phyloP scores from a whole-genome alignment of 2,797 vertebrate genomes.

The Myotis planiceps region DNA sequence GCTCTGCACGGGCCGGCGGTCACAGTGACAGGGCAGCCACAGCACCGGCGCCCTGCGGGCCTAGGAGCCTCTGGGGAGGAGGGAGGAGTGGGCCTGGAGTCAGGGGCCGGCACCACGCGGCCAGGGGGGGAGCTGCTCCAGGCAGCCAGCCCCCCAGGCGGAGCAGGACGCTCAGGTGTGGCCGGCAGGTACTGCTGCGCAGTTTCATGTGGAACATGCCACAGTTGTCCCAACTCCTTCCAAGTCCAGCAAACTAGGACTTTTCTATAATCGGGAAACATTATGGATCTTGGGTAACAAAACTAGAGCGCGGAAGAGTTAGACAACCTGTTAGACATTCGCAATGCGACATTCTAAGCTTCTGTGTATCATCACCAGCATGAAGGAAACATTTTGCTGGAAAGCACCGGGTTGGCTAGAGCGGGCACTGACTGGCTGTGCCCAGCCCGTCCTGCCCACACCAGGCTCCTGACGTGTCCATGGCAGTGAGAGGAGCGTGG shows the following conservation, averaged over 20 bases:
- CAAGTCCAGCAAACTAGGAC: neutral
- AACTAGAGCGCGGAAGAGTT: neutral
- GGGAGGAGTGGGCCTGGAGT: no score
- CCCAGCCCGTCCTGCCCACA: rapidly evolving
- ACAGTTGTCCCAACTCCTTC: rapidly evolving
- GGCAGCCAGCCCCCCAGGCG: no score
- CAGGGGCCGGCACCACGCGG: rapidly evolving
- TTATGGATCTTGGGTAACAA: neutral
- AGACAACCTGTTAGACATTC: neutral
- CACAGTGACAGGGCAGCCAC: neutral
- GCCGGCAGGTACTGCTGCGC: rapidly evolving
- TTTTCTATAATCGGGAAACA: neutral
- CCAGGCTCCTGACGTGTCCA: rapidly evolving
- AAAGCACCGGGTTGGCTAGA: neutral
- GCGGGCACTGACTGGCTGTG: neutral
- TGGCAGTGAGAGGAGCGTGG: neutral
- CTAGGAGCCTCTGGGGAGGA: neutral
- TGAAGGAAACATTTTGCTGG: neutral
- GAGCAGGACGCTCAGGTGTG: rapidly evolving
- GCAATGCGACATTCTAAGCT: neutral
- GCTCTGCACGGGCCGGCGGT: no score
- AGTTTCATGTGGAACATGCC: no score
- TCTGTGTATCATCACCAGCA: no score
- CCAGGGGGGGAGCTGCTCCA: rapidly evolving
- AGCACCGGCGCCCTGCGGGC: rapidly evolving